A percentile compares a stretch with the other conserved stretches of the same genome.
Evolutionary conservation across 2,888 invertebrate genomes (phyloP).

Genomic region (Himalopsyche japonica): DNA sequence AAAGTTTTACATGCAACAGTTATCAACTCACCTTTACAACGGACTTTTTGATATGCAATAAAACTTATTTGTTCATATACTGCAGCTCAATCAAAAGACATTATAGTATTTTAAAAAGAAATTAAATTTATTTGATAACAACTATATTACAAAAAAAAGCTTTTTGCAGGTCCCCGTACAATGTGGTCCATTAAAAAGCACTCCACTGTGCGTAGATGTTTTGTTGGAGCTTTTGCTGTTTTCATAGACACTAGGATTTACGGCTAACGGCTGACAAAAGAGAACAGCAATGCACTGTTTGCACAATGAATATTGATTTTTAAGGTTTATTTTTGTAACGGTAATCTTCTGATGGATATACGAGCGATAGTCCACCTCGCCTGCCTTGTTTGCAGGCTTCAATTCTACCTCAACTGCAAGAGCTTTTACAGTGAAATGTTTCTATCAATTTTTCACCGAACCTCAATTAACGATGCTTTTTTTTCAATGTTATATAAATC

Average conservation of each 20-base stretch:
- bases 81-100: too few relatives aligned
- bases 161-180: not conserved
- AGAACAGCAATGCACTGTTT: conserved; percentile 14
- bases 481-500: too few relatives aligned
- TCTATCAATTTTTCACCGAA: not conserved
- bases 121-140: too few relatives aligned
- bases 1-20: too few relatives aligned
- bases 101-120: too few relatives aligned
- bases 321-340: conserved; percentile 9
- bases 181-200: not conserved
- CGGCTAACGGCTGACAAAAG: not conserved
- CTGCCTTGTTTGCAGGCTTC: not conserved
- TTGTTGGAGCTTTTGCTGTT: not conserved
- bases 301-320: conserved; percentile 32
- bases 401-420: not conserved
- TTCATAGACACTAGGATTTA: not conserved
- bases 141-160: not conserved
- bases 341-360: conserved; percentile 29
- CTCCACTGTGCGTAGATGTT: not conserved
- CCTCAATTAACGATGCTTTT: not conserved
- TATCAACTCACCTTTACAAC: too few relatives aligned
- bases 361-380: not conserved
- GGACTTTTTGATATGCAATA: too few relatives aligned
- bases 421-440: not conserved
- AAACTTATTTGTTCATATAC: too few relatives aligned